Evolutionary conservation across 2,113 vertebrate species (phyloP).

Genomic region (Mola mola): DNA sequence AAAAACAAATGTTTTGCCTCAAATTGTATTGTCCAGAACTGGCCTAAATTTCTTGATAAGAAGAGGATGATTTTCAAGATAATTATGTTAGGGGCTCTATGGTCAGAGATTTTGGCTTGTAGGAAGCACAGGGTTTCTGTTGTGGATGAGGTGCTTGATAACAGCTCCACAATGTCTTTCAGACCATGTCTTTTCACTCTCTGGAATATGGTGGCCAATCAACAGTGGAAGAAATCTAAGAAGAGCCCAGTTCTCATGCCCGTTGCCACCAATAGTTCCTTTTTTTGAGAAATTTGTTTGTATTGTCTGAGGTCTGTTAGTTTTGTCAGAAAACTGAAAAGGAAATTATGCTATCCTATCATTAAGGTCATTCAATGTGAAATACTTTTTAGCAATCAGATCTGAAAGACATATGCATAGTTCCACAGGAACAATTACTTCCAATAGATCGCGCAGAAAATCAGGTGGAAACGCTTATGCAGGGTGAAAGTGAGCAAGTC

Average conservation of each 20-base stretch:
- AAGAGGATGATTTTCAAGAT: conserved; percentile 42
- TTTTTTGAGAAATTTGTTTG: conserved; percentile 14
- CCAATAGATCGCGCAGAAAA: neutral
- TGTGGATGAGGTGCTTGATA: conserved; percentile 30
- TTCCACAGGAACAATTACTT: neutral
- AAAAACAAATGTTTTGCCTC: conserved; percentile 49
- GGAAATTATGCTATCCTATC: conserved; percentile 8
- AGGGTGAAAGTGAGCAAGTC: neutral
- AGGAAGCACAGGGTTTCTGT: conserved; percentile 40
- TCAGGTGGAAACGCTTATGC: conserved; percentile 2
- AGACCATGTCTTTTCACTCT: conserved; percentile 26
- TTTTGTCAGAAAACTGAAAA: conserved; percentile 23
- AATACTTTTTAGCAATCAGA: conserved; percentile 14
- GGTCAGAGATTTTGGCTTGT: conserved; percentile 46
- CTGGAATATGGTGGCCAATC: conserved; percentile 18
- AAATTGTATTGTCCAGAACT: conserved; percentile 53
- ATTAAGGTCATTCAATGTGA: conserved; percentile 18
- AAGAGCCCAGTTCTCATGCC: conserved; percentile 18
- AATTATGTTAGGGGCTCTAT: conserved; percentile 40
- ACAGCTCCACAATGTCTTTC: conserved; percentile 43
- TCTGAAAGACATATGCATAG: neutral
- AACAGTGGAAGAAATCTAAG: conserved; percentile 23
- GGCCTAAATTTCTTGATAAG: conserved; percentile 36
- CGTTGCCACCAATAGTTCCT: conserved; percentile 4
- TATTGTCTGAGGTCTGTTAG: conserved; percentile 25